Percentiles rank a stretch among this genome's conserved stretches.
phyloP scores from a whole-genome alignment of 2,113 vertebrate species.

The Proteles cristata region DNA sequence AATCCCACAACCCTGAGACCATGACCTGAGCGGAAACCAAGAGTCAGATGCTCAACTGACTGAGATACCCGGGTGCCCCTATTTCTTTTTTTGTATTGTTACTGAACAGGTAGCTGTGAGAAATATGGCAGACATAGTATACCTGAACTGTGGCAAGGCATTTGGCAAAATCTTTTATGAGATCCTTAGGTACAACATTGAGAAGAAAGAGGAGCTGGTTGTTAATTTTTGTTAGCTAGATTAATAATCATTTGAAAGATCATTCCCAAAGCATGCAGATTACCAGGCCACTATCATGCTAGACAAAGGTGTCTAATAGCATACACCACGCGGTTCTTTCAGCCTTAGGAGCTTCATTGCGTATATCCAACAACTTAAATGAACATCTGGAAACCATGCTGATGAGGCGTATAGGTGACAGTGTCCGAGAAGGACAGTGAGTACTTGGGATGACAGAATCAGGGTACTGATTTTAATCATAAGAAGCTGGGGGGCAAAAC shows the following conservation, averaged over 20 bases:
- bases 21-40: no score
- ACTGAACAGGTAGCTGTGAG: conserved; percentile 37
- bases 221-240: conserved; percentile 54
- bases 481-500: not conserved
- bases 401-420: conserved; percentile 35
- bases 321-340: not conserved
- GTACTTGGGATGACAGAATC: conserved; percentile 26
- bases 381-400: conserved; percentile 40
- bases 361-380: conserved; percentile 41
- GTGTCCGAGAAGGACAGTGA: conserved; percentile 22
- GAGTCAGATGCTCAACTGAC: no score
- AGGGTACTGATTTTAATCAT: conserved; percentile 49
- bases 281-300: conserved; percentile 33
- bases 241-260: conserved; percentile 55
- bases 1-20: no score
- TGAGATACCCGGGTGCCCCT: not conserved
- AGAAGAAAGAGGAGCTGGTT: not conserved
- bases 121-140: not conserved
- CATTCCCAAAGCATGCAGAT: conserved; percentile 55
- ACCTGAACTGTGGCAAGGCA: conserved; percentile 17
- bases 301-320: conserved; percentile 29
- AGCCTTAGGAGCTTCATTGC: not conserved
- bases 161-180: conserved; percentile 45
- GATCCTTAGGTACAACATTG: conserved; percentile 41
- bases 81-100: conserved; percentile 33